phyloP scores from a whole-genome alignment of 2,797 vertebrate species.

The Scolopax rusticola region DNA sequence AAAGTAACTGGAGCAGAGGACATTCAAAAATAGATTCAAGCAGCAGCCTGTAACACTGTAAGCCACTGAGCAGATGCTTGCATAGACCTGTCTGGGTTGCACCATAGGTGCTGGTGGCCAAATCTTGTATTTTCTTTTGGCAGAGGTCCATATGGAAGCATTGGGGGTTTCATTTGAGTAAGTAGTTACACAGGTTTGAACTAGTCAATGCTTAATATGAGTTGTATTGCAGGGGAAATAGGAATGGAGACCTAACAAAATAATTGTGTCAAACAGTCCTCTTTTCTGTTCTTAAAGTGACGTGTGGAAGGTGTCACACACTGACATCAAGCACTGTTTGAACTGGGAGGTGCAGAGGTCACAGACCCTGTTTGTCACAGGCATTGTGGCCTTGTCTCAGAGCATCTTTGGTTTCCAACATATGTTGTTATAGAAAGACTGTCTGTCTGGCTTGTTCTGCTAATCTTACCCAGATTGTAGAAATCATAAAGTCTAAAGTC shows the following conservation, averaged over 20 bases:
- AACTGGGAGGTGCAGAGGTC: neutral
- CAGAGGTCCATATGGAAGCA: neutral
- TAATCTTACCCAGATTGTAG: neutral
- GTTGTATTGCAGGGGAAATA: neutral
- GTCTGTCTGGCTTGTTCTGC: neutral
- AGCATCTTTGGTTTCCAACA: neutral
- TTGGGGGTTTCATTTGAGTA: neutral
- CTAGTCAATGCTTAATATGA: neutral
- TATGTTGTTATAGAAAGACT: neutral
- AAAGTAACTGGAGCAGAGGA: neutral
- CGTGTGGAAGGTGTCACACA: neutral
- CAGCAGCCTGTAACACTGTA: neutral
- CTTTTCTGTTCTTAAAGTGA: neutral
- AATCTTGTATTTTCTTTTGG: neutral
- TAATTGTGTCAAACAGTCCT: neutral
- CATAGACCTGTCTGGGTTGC: slow-evolving; percentile 1
- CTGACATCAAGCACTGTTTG: neutral
- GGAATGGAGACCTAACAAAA: neutral
- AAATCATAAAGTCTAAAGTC: neutral
- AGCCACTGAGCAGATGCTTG: neutral
- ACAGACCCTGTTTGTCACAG: neutral
- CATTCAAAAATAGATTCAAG: neutral
- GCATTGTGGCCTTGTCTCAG: neutral
- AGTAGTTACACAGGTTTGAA: neutral
- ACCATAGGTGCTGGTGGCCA: slow-evolving; percentile 1